Conservation (phyloP, 2,797 vertebrate species). For the Cottoperca gobio region DNA sequence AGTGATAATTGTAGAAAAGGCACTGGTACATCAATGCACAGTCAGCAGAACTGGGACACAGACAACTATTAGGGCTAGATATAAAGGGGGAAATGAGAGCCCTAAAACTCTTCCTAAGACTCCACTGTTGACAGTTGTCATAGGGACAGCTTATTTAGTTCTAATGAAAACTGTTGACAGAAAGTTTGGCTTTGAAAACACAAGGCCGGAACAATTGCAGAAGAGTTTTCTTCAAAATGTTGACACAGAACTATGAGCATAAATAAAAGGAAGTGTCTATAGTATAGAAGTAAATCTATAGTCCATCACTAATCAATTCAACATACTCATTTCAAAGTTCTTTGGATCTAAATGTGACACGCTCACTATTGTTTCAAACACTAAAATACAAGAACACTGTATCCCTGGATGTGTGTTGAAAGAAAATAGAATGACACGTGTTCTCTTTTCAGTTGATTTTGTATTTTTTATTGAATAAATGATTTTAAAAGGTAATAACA, state of each 20-base stretch:
- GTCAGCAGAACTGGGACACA: background rate
- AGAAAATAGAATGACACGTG: slow-evolving; percentile 72
- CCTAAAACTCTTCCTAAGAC: too few relatives aligned
- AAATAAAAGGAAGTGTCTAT: background rate
- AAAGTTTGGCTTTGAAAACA: background rate
- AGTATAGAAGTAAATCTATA: too few relatives aligned
- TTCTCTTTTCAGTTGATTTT: slow-evolving; percentile 82
- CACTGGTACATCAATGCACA: background rate
- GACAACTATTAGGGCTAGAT: too few relatives aligned
- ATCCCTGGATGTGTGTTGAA: slow-evolving; percentile 22
- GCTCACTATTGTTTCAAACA: background rate
- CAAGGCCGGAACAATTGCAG: background rate
- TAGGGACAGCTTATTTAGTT: too few relatives aligned
- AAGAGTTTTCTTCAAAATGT: background rate
- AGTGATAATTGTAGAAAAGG: slow-evolving; percentile 4
- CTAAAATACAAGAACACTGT: background rate
- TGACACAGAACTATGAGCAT: background rate
- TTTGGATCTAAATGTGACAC: background rate
- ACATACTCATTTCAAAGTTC: background rate
- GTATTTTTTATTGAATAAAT: slow-evolving; percentile 99
- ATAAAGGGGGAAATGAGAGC: too few relatives aligned
- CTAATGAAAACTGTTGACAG: background rate
- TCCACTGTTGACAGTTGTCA: too few relatives aligned
- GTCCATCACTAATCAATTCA: background rate
- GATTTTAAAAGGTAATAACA: slow-evolving; percentile 99